Evolutionary conservation across 2,113 vertebrate genomes (phyloP), one percentile per base, ranked within the genome.

Genomic region (Alethe castanea): DNA sequence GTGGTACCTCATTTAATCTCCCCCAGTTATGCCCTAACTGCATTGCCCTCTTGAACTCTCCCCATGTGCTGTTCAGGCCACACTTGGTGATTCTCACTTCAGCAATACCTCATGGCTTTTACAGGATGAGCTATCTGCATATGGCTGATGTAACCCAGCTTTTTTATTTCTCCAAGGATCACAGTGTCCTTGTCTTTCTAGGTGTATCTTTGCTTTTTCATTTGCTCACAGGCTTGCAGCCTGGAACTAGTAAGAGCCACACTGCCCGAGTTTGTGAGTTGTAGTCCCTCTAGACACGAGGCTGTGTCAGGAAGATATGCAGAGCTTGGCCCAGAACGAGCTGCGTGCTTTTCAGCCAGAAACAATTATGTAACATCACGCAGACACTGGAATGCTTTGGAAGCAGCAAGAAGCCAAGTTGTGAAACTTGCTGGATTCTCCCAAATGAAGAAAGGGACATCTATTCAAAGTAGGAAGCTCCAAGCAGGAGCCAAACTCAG

Each of bases 331-430:
- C 56, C 80, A 42, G 72, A 83, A 29, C 3, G 60, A 74, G 72
- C 86, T 36, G 86, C 53, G 14, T 70, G 65, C 60, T 81, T 62
- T 60, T 47, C 88, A 90, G 95, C 80, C 90, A 92, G 79, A 90
- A 45, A 35, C 9, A 44, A 72, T 95, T 96, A 95, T 57, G 86
- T 94, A 95, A 96, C 40, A 13, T 88, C 86, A 50, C 81, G 77
- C 14, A 88, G 76, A 48, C 31, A 10, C 82, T 86, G 90, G 86
- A 88, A 81, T 70, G 53, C 72, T 60, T 83, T 94, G 72, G 72
- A 88, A 88, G 65, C 85, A 94, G 76, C 0, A 2, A 94, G 62
- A 47, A 92, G 79, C 65, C 22, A 76, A 81, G 79, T n/a, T 88
- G 60, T 64, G 65, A 87, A 83, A 79, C 38, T 79, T 59, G 38